Percentiles rank a stretch among this genome's conserved stretches.
phyloP scores from a whole-genome alignment of 2,888 invertebrate species.

The Epirrhoe alternata region DNA sequence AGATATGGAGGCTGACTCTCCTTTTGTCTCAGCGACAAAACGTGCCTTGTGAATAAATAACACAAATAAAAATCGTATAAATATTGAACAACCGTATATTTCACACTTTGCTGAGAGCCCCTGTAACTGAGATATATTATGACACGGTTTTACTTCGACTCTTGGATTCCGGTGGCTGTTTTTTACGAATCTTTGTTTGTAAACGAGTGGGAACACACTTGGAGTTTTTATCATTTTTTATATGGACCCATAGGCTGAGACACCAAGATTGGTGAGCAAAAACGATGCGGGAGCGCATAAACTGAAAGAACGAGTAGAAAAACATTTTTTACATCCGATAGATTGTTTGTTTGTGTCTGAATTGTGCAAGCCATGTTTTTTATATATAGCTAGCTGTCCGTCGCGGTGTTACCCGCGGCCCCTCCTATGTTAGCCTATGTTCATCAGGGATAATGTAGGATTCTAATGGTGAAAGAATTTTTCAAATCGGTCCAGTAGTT shows the following conservation, averaged over 20 bases:
- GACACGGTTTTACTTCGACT: constrained; percentile 69
- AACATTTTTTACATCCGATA: constrained; percentile 36
- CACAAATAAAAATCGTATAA: constrained; percentile 82
- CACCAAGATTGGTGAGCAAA: constrained; percentile 48
- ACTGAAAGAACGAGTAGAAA: constrained; percentile 51
- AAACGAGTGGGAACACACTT: constrained; percentile 73
- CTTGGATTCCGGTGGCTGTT: constrained; percentile 65
- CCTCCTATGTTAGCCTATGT: too few species aligned
- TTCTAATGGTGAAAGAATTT: too few species aligned
- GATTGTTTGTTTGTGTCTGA: constrained; percentile 6
- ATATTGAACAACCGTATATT: constrained; percentile 82
- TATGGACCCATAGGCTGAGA: constrained; percentile 40
- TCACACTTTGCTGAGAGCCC: constrained; percentile 76
- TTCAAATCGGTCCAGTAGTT: too few species aligned
- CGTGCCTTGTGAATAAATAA: constrained; percentile 80
- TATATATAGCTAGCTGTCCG: too few species aligned
- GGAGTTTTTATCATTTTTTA: constrained; percentile 58
- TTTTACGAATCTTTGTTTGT: constrained; percentile 78
- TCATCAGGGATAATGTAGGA: too few species aligned
- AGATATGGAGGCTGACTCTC: constrained; percentile 63
- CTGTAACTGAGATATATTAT: constrained; percentile 80
- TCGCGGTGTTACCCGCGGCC: too few species aligned
- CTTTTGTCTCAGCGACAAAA: constrained; percentile 76
- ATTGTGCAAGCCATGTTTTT: not conserved
- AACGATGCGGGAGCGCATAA: constrained; percentile 48